Conservation (phyloP, 2,888 invertebrate species). For the Epicampocera succincta region DNA sequence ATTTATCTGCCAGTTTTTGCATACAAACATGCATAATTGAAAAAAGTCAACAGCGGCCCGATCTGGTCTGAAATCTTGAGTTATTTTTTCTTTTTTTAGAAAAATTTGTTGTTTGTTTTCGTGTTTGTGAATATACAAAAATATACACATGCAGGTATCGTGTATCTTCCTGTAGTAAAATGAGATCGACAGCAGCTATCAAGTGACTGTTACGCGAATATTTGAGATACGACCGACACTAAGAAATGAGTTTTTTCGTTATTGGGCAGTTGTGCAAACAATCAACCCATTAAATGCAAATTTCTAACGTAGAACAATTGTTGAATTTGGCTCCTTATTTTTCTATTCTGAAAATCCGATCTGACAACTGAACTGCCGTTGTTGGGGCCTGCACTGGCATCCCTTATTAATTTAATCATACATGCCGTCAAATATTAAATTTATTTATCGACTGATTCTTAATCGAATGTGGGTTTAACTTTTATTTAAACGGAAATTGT, state of each 20-base stretch:
- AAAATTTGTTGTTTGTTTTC: slow-evolving; percentile 17
- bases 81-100: no score
- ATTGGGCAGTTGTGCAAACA: not conserved
- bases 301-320: no score
- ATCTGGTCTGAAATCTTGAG: slow-evolving; percentile 25
- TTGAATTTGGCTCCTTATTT: not conserved
- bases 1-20: slow-evolving; percentile 11
- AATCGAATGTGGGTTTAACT: no score
- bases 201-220: slow-evolving; percentile 19
- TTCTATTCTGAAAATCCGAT: no score
- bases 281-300: slow-evolving; percentile 23
- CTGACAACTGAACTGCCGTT: no score
- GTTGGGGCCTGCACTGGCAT: no score
- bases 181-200: slow-evolving; percentile 58
- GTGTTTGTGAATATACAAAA: slow-evolving; percentile 26
- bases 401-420: no score
- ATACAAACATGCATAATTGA: not conserved
- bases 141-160: not conserved
- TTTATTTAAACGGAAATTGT: no score
- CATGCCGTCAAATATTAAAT: no score
- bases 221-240: not conserved
- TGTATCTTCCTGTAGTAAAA: slow-evolving; percentile 63
- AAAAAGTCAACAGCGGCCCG: slow-evolving; percentile 49
- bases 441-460: no score
- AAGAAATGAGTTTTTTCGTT: not conserved